Evolutionary conservation across 2,113 vertebrate genomes (phyloP).

Genomic region (Gulo gulo): DNA sequence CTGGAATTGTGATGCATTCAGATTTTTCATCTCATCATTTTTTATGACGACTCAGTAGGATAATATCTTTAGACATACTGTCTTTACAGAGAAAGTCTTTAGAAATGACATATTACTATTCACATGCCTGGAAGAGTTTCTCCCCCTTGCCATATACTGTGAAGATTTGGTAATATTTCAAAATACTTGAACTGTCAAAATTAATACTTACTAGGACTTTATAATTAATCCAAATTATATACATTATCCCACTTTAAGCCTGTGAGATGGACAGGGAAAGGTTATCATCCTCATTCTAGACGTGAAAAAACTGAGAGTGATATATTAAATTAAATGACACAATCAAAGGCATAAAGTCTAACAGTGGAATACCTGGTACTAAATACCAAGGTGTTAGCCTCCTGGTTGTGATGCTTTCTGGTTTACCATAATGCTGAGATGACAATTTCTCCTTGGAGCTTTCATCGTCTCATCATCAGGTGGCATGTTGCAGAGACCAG

Average conservation of each 20-base stretch:
- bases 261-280: not conserved
- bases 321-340: constrained; percentile 3
- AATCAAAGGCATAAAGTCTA: not conserved
- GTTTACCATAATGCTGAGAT: not conserved
- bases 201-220: not conserved
- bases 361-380: not conserved
- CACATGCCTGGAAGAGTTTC: not conserved
- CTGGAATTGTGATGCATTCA: too few relatives aligned
- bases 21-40: not conserved
- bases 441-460: not conserved
- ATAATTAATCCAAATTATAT: constrained; percentile 2
- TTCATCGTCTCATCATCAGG: not conserved
- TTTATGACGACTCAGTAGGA: not conserved
- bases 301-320: not conserved
- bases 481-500: not conserved
- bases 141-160: not conserved
- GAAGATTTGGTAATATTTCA: constrained; percentile 7
- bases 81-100: constrained; percentile 18
- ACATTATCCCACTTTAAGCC: not conserved
- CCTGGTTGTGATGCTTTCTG: not conserved
- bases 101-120: constrained; percentile 14
- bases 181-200: constrained; percentile 6
- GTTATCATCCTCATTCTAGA: not conserved
- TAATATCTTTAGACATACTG: not conserved
- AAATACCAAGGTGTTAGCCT: not conserved